These are phyloP conservation scores for Ctenodactylus gundi DNA, from an alignment of 2,113 vertebrate species.

Conservation along the genomic window DNA sequence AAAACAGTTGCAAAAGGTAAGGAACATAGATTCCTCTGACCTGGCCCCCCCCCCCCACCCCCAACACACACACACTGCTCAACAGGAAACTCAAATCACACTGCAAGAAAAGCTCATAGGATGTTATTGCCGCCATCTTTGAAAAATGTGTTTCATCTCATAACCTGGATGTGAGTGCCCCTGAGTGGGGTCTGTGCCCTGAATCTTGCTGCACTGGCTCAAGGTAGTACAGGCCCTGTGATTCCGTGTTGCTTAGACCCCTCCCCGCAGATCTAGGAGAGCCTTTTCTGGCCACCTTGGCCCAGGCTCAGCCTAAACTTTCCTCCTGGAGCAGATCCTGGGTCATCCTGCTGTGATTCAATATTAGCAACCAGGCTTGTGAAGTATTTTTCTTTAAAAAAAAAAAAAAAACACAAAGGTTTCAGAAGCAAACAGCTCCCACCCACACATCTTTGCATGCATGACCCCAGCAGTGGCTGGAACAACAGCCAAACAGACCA, in stretches of 20 bases:
- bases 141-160: background rate
- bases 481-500: background rate
- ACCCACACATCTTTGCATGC: background rate
- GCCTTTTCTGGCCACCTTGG: background rate
- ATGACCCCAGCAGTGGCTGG: background rate
- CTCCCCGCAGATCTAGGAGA: background rate
- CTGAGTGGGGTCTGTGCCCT: background rate
- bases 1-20: background rate
- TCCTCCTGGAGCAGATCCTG: background rate
- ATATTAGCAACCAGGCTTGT: background rate
- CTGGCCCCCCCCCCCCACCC: background rate
- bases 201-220: background rate
- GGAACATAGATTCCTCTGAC: background rate
- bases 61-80: background rate
- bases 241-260: background rate
- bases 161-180: background rate
- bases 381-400: background rate
- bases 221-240: rapidly evolving
- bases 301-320: background rate
- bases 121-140: no score
- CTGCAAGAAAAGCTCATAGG: background rate
- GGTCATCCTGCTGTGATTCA: no score
- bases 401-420: background rate
- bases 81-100: background rate
- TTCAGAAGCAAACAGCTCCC: constrained; percentile 9